A percentile compares a stretch with the other conserved stretches of the same genome.
Evolutionary conservation across 2,797 vertebrate genomes (phyloP).

Genomic region (Adelosebastes latens): DNA sequence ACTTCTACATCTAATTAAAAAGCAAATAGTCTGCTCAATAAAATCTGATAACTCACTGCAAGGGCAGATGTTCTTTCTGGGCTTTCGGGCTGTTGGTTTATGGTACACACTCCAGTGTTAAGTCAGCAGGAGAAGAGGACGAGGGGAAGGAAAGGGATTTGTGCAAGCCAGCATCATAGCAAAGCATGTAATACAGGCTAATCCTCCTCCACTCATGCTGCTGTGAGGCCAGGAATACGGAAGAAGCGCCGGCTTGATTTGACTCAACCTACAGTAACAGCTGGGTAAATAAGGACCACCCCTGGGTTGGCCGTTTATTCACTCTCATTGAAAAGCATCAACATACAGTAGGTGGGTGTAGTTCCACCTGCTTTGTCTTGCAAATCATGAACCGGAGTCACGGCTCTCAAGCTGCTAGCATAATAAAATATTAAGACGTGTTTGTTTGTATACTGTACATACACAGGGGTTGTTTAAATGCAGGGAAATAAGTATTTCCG

Average conservation of each 20-base stretch:
- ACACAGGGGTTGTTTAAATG: neutral
- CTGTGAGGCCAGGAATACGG: constrained; percentile 30
- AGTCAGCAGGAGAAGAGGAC: constrained; percentile 44
- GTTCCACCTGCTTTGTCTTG: constrained; percentile 33
- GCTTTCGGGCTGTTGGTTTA: constrained; percentile 25
- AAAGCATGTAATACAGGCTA: constrained; percentile 66
- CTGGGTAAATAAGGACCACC: constrained; percentile 53
- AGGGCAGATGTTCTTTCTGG: constrained; percentile 45
- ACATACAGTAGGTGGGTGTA: constrained; percentile 28
- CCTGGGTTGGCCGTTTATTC: constrained; percentile 26
- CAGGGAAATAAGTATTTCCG: neutral
- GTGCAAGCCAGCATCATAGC: constrained; percentile 44
- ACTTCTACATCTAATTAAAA: constrained; percentile 53
- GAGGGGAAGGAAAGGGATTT: constrained; percentile 48
- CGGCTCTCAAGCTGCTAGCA: constrained; percentile 6
- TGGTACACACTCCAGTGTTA: constrained; percentile 23
- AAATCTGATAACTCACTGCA: constrained; percentile 40
- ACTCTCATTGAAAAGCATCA: constrained; percentile 32
- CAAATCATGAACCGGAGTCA: constrained; percentile 26
- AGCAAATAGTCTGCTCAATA: constrained; percentile 29
- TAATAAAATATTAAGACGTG: neutral
- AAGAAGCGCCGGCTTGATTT: constrained; percentile 20
- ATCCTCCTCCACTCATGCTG: constrained; percentile 56
- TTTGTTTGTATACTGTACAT: neutral
- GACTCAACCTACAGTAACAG: constrained; percentile 45